A percentile compares a stretch with the other conserved stretches of the same genome.
Evolutionary conservation across 2,113 vertebrate genomes (phyloP).

Genomic region (Alexandromys fortis): DNA sequence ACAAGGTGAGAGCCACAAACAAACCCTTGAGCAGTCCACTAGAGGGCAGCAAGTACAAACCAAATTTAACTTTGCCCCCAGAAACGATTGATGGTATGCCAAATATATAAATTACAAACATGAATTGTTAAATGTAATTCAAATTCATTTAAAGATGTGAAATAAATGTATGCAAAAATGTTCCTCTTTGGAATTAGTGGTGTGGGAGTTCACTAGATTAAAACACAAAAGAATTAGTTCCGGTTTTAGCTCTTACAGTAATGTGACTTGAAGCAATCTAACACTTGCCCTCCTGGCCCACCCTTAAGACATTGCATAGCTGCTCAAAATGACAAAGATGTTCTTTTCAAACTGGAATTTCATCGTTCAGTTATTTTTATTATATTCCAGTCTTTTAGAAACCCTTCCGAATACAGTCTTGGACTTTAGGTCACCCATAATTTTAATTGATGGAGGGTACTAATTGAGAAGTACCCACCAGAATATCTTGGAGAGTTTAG

Average conservation of each 20-base stretch:
- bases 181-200: neutral
- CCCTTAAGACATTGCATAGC: neutral
- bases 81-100: neutral
- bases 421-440: neutral
- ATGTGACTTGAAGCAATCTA: neutral
- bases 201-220: neutral
- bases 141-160: neutral
- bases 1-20: neutral
- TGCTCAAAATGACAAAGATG: conserved; percentile 20
- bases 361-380: neutral
- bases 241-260: neutral
- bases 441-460: neutral
- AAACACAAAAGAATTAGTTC: conserved; percentile 9
- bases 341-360: conserved; percentile 7
- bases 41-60: conserved; percentile 57
- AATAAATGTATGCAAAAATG: neutral
- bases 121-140: neutral
- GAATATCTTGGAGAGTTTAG: conserved; percentile 32
- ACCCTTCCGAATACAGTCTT: conserved; percentile 2
- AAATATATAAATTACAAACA: neutral
- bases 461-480: neutral
- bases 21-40: neutral
- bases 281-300: neutral
- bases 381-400: conserved; percentile 5
- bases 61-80: conserved; percentile 13